These are phyloP conservation scores for Cottoperca gobio DNA, from an alignment of 2,797 vertebrate genomes.

Conservation along the genomic window DNA sequence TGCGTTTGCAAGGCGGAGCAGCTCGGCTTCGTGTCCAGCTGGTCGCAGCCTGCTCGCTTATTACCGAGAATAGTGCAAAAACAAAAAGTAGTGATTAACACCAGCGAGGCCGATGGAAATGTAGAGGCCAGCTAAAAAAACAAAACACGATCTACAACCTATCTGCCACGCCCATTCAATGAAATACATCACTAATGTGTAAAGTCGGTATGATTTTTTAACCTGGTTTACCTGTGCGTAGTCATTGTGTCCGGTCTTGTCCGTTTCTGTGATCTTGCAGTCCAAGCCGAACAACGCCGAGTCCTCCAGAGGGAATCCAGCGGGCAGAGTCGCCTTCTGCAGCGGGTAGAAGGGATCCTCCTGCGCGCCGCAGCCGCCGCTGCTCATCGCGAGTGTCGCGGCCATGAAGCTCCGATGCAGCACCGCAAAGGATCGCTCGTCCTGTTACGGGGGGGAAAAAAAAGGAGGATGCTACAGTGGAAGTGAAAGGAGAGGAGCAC, in stretches of 20 bases:
- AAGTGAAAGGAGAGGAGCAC: slow-evolving; percentile 23
- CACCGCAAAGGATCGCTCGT: slow-evolving; percentile 35
- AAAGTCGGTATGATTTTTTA: slow-evolving; percentile 22
- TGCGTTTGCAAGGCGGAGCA: slow-evolving; percentile 65
- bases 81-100: slow-evolving; percentile 1
- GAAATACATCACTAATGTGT: slow-evolving; percentile 59
- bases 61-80: slow-evolving; percentile 35
- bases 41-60: slow-evolving; percentile 36
- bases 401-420: slow-evolving; percentile 87
- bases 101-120: slow-evolving; percentile 4
- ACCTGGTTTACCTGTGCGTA: slow-evolving; percentile 81
- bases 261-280: slow-evolving; percentile 81
- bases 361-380: slow-evolving; percentile 78
- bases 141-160: slow-evolving; percentile 27
- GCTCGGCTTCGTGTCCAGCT: slow-evolving; percentile 59
- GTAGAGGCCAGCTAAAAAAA: slow-evolving; percentile 12
- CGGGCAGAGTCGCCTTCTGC: slow-evolving; percentile 89
- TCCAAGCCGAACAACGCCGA: slow-evolving; percentile 87
- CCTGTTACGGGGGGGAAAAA: slow-evolving; percentile 24
- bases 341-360: slow-evolving; percentile 93
- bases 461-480: slow-evolving; percentile 56
- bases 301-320: slow-evolving; percentile 85
- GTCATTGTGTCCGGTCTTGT: slow-evolving; percentile 75
- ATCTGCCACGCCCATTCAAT: slow-evolving; percentile 82
- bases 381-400: slow-evolving; percentile 90